These are phyloP conservation scores for Camponotus fellah DNA, from an alignment of 2,888 invertebrate genomes.

Conservation along the genomic window DNA sequence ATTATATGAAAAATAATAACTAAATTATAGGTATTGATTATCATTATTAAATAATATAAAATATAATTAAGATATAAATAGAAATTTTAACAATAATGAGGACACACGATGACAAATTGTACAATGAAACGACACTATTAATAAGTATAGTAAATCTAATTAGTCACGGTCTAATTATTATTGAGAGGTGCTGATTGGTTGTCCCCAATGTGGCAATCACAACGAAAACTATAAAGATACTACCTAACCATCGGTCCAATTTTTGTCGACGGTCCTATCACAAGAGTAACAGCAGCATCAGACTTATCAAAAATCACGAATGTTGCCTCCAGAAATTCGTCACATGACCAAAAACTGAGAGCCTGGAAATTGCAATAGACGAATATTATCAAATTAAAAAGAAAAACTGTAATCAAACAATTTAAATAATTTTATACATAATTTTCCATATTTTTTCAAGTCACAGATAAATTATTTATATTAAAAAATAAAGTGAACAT, in stretches of 20 bases:
- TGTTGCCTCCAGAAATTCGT: not conserved
- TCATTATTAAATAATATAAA: not conserved
- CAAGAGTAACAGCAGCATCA: slow-evolving; percentile 54
- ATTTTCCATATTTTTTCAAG: not conserved
- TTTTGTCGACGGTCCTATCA: slow-evolving; percentile 65
- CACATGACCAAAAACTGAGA: not conserved
- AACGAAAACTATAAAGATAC: slow-evolving; percentile 76
- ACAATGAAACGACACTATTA: slow-evolving; percentile 75
- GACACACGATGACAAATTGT: slow-evolving; percentile 46
- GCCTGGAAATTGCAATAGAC: not conserved
- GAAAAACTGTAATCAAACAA: not conserved
- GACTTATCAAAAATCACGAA: slow-evolving; percentile 52
- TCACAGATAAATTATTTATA: not conserved
- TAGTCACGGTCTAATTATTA: slow-evolving; percentile 81
- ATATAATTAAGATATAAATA: not conserved
- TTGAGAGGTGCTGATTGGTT: slow-evolving; percentile 79
- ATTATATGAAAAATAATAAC: not conserved
- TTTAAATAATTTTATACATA: not conserved
- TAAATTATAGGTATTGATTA: not conserved
- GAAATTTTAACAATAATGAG: slow-evolving; percentile 39
- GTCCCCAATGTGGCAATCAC: slow-evolving; percentile 75
- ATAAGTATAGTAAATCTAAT: slow-evolving; percentile 72
- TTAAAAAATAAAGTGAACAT: not conserved
- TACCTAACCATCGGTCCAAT: slow-evolving; percentile 68
- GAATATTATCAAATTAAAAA: not conserved